Percentiles rank a stretch among this genome's conserved stretches.
Evolutionary conservation across 1,140 invertebrate species (phyloP).

Genomic region (Agrypnia vestita): DNA sequence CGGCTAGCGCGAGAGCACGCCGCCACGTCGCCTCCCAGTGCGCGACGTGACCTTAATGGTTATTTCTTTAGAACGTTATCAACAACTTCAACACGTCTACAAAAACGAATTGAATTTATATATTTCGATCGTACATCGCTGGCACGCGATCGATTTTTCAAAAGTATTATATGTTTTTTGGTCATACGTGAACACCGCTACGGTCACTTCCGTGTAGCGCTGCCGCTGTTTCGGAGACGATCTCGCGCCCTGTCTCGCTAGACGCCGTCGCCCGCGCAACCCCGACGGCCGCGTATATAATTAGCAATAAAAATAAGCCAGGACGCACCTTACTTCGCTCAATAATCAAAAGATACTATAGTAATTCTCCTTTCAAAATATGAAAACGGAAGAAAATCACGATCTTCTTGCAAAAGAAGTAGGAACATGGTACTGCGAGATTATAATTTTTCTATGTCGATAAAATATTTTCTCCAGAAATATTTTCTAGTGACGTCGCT

Average conservation of each 20-base stretch:
- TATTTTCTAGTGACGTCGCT: conserved; percentile 22
- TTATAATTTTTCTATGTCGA: conserved; percentile 37
- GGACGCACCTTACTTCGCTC: conserved; percentile 21
- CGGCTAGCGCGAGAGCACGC: conserved; percentile 52
- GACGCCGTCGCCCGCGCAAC: neutral
- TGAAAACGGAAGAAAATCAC: conserved; percentile 59
- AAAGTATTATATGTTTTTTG: conserved; percentile 36
- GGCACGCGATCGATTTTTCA: conserved; percentile 38
- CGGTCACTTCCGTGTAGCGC: conserved; percentile 44
- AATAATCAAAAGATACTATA: conserved; percentile 41
- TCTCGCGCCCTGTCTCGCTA: neutral
- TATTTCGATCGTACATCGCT: conserved; percentile 30
- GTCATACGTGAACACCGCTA: conserved; percentile 46
- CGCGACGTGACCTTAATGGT: conserved; percentile 65
- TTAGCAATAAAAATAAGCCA: conserved; percentile 44
- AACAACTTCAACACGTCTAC: conserved; percentile 48
- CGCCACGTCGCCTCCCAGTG: conserved; percentile 70
- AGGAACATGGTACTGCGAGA: conserved; percentile 58
- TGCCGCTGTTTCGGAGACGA: conserved; percentile 11
- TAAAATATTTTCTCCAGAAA: conserved; percentile 37
- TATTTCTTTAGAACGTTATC: conserved; percentile 47
- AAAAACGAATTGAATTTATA: conserved; percentile 47
- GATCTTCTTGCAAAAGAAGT: conserved; percentile 51
- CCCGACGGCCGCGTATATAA: conserved; percentile 12
- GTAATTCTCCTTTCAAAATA: conserved; percentile 49